These are phyloP conservation scores for Tribolium castaneum DNA, from an alignment of 1,140 invertebrate species.

Conservation along the genomic window DNA sequence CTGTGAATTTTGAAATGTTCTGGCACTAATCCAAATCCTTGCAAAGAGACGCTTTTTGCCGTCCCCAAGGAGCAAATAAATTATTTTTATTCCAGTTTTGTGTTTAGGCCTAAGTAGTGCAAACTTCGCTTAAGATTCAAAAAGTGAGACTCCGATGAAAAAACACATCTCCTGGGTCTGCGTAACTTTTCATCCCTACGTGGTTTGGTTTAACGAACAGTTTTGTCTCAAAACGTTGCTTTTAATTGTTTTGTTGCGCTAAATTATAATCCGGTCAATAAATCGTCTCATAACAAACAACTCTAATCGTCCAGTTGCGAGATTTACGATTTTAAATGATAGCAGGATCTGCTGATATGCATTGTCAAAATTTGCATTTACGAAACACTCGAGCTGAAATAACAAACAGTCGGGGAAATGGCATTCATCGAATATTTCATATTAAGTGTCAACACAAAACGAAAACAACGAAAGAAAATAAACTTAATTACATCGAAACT, in stretches of 20 bases:
- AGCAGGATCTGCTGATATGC: background rate
- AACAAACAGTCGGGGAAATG: background rate
- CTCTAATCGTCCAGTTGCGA: background rate
- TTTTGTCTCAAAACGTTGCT: background rate
- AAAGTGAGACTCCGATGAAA: background rate
- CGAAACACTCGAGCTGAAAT: background rate
- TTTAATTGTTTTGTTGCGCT: background rate
- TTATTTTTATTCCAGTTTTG: slow-evolving; percentile 22
- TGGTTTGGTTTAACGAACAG: background rate
- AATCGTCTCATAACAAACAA: slow-evolving; percentile 29
- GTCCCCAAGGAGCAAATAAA: background rate
- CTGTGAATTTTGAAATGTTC: slow-evolving; percentile 32
- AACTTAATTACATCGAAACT: too few relatives aligned
- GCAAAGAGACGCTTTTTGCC: slow-evolving; percentile 25
- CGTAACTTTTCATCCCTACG: background rate
- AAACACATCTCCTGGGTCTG: background rate
- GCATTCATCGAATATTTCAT: too few relatives aligned
- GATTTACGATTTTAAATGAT: slow-evolving; percentile 23
- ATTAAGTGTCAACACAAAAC: too few relatives aligned
- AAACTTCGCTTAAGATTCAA: background rate
- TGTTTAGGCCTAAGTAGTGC: background rate
- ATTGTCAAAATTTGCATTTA: slow-evolving; percentile 32
- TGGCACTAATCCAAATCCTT: slow-evolving; percentile 29
- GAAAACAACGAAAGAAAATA: too few relatives aligned
- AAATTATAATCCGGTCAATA: slow-evolving; percentile 25